Conservation (phyloP, 2,113 vertebrate species). For the Zosterops hypoxanthus region DNA sequence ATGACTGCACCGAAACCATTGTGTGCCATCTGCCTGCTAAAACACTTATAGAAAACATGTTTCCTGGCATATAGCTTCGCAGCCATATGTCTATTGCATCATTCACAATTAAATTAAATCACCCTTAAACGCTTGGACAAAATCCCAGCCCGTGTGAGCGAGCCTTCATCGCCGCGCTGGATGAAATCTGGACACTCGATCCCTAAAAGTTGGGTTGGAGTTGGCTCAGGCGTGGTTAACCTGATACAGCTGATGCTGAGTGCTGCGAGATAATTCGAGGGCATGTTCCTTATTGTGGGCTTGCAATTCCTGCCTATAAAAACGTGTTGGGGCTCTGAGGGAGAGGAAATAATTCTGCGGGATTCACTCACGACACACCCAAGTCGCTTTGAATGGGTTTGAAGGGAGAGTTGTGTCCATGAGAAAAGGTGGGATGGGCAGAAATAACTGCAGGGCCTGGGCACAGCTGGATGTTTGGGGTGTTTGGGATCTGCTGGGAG, state of each 20-base stretch:
- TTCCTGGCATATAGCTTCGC: slow-evolving; percentile 61
- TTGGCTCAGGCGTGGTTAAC: background rate
- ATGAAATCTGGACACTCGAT: background rate
- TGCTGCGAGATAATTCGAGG: background rate
- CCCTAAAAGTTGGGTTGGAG: background rate
- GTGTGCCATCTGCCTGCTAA: slow-evolving; percentile 64
- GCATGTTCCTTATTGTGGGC: background rate
- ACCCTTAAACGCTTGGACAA: slow-evolving; percentile 35
- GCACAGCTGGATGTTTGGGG: background rate
- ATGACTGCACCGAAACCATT: slow-evolving; percentile 52
- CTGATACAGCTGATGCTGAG: background rate
- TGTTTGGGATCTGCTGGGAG: background rate
- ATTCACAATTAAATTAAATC: slow-evolving; percentile 51
- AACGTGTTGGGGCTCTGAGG: background rate
- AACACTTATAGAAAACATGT: slow-evolving; percentile 51
- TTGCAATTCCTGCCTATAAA: background rate
- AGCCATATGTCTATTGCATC: slow-evolving; percentile 66
- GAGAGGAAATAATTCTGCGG: background rate
- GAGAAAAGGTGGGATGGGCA: background rate
- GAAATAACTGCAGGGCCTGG: background rate
- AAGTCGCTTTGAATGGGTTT: background rate
- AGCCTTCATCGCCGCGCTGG: background rate
- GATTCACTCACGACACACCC: accelerated
- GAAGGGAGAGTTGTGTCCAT: accelerated
- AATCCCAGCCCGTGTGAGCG: background rate